A percentile compares a stretch with the other conserved stretches of the same genome.
phyloP scores from a whole-genome alignment of 35 echinoderm and acorn worm species.

The Amphiura filiformis region DNA sequence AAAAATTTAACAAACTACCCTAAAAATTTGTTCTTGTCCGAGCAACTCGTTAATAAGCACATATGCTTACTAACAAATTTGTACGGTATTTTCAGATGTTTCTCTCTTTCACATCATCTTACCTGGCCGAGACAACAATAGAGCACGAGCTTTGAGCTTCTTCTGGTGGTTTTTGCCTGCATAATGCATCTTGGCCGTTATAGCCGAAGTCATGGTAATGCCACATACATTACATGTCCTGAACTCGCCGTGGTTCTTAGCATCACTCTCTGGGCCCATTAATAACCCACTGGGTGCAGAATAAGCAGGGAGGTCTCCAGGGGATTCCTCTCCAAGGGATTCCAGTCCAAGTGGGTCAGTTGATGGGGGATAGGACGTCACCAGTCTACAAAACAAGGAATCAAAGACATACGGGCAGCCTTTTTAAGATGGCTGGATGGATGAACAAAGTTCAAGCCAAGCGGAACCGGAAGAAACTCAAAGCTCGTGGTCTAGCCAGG shows the following conservation, averaged over 20 bases:
- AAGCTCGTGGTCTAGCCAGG: too few relatives aligned
- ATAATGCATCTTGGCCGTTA: constrained; percentile 18
- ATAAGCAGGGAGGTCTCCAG: background rate
- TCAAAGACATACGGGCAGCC: too few relatives aligned
- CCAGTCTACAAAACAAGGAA: background rate
- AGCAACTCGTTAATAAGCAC: too few relatives aligned
- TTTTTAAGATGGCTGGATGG: too few relatives aligned
- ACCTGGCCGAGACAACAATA: background rate
- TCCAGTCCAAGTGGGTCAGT: background rate
- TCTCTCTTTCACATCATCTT: background rate
- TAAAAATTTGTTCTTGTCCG: too few relatives aligned
- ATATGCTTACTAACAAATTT: too few relatives aligned
- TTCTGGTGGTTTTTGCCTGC: constrained; percentile 28
- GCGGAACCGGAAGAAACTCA: too few relatives aligned
- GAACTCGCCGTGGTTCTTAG: constrained; percentile 10
- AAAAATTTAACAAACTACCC: too few relatives aligned
- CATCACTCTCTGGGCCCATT: background rate
- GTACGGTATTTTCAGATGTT: too few relatives aligned
- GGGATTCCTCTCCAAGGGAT: background rate
- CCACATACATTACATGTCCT: constrained; percentile 2
- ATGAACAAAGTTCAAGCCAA: too few relatives aligned
- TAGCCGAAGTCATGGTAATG: constrained; percentile 6
- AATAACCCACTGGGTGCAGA: background rate
- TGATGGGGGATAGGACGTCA: background rate
- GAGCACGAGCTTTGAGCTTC: background rate